Base-by-base conservation (phyloP, 2,113 vertebrate genomes). In the Odontesthes bonariensis region DNA sequence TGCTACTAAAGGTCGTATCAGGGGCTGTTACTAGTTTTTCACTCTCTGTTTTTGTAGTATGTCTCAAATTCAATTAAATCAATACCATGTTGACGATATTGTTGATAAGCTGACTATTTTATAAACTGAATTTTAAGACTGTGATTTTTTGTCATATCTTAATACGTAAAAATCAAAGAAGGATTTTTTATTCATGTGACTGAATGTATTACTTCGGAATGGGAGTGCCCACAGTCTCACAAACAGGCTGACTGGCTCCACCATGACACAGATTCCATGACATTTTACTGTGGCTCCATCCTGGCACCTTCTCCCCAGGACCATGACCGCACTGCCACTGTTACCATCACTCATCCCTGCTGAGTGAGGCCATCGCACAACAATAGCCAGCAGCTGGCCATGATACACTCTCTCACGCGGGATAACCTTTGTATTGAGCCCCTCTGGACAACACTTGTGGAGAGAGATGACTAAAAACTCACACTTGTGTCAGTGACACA, bases 371-470 rank as follows among this genome's bases (percentile, higher is more conserved):
- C 79, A 59, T 79, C 63, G 32, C 56, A 64, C 79, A 57, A 33
- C 75, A 61, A 68, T 33, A 52, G 70, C 59, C 60, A 86, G 70
- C 71, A 70, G 67, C 67, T 63, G 57, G 49, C 54, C 77, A 44
- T 66, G 17, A 58, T 54, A 47, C 14, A 32, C 54, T 71, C 62
- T 72, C 66, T 51, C 61, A 75, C 60, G 61, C 74, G 58, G 55
- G 68, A 81, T 81, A 83, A 85, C 86, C 84, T 88, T 88, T 78
- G 52, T 19, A 27, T 69, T 47, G 58, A 64, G 68, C 57, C 64
- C 23, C 58, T 62, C 54, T 75, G 56, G 61, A 74, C 71, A 22
- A 64, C 60, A 71, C 76, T 44, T 23, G 33, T 57, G 54, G 54
- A 44, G 72, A 46, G 13, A 27, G 69, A 65, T 75, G 78, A 86